Conservation (phyloP, 2,888 invertebrate genomes). For the Cinara cedri region DNA sequence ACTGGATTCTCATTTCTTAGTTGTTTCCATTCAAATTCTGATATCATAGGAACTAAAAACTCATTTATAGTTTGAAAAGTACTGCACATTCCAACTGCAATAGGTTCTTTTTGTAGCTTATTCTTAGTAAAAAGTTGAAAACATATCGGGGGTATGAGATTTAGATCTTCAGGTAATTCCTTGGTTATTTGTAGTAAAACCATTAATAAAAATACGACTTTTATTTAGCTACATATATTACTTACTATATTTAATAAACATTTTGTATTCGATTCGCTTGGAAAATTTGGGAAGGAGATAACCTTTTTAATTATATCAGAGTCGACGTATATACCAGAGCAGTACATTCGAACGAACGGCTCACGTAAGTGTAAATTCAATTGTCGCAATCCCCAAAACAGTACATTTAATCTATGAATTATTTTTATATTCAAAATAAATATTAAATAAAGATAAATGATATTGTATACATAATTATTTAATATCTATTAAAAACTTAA, state of each 20-base stretch:
- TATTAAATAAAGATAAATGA: not conserved
- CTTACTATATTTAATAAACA: conserved; percentile 1
- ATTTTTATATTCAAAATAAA: not conserved
- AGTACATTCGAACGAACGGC: conserved; percentile 31
- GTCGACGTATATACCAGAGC: conserved; percentile 9
- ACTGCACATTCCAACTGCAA: conserved; percentile 27
- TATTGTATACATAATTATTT: not conserved
- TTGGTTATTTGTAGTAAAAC: not conserved
- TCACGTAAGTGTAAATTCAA: not conserved
- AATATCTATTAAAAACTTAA: not conserved
- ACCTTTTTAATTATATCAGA: conserved; percentile 24
- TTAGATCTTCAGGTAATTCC: conserved; percentile 45
- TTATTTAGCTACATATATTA: not conserved
- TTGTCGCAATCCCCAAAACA: conserved; percentile 47
- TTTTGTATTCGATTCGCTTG: not conserved
- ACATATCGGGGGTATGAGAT: conserved; percentile 27
- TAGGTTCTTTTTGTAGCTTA: not conserved
- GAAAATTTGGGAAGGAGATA: conserved; percentile 29
- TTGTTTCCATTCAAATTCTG: conserved; percentile 10
- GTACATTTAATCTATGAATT: conserved; percentile 14
- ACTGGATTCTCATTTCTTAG: not conserved
- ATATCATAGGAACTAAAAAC: not conserved
- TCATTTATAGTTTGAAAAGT: not conserved
- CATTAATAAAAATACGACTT: too few species aligned
- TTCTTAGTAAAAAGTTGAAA: conserved; percentile 30